Conservation (phyloP, 1,140 invertebrate genomes). For the Bombus fervidus region DNA sequence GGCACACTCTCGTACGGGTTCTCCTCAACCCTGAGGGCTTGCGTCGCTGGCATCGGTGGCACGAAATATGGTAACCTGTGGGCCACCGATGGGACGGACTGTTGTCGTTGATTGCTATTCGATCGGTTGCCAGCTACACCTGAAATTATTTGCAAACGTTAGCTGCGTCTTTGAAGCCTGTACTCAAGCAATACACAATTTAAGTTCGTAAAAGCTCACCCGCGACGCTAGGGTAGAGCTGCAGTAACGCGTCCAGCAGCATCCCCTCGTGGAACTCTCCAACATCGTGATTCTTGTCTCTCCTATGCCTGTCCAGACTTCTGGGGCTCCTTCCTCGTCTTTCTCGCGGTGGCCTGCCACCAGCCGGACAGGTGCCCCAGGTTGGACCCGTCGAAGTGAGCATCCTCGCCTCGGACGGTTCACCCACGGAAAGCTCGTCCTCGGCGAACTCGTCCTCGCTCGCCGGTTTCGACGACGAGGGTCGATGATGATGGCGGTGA, state of each 20-base stretch:
- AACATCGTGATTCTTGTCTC: constrained; percentile 78
- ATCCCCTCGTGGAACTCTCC: constrained; percentile 86
- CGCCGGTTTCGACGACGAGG: constrained; percentile 80
- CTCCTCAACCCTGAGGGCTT: constrained; percentile 71
- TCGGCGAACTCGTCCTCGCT: constrained; percentile 88
- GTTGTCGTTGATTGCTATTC: constrained; percentile 73
- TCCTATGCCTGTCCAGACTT: constrained; percentile 83
- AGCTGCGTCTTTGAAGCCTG: too few species aligned
- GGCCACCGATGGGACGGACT: constrained; percentile 77
- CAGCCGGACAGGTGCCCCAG: constrained; percentile 79
- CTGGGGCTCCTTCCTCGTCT: constrained; percentile 82
- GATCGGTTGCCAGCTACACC: constrained; percentile 76
- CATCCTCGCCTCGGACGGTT: constrained; percentile 83
- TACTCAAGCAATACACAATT: too few species aligned
- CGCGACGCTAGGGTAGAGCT: constrained; percentile 82
- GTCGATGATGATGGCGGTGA: constrained; percentile 69
- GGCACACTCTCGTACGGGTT: constrained; percentile 84
- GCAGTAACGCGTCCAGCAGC: constrained; percentile 85
- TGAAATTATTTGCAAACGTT: constrained; percentile 40
- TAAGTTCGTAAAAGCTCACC: constrained; percentile 64
- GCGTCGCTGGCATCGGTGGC: constrained; percentile 79
- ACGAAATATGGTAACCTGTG: constrained; percentile 83
- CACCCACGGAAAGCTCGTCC: constrained; percentile 84
- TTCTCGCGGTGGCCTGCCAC: constrained; percentile 80
- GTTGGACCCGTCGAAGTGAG: constrained; percentile 79